These are phyloP conservation scores for Anolis sagrei DNA, from an alignment of 2,113 vertebrate genomes.

Conservation along the genomic window DNA sequence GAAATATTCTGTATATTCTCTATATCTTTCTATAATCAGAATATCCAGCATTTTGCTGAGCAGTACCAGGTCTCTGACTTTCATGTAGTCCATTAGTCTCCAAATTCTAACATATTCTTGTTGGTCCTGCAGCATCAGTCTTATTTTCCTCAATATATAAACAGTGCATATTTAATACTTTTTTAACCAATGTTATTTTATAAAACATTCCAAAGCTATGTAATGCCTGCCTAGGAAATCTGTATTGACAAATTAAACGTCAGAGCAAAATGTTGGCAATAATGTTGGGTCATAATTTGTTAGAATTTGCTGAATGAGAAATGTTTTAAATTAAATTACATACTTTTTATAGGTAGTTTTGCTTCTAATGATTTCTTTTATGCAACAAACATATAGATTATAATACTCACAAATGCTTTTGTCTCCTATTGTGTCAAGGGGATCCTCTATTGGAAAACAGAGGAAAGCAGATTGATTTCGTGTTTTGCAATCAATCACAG, in stretches of 20 bases:
- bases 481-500: slow-evolving; percentile 53
- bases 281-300: slow-evolving; percentile 20
- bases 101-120: neutral
- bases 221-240: neutral
- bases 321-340: slow-evolving; percentile 46
- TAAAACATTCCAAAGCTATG: neutral
- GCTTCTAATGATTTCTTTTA: slow-evolving; percentile 25
- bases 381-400: slow-evolving; percentile 31
- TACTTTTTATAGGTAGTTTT: slow-evolving; percentile 20
- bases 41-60: neutral
- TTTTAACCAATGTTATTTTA: neutral
- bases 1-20: too few relatives aligned
- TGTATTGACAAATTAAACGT: neutral
- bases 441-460: slow-evolving; percentile 34
- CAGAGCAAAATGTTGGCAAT: neutral
- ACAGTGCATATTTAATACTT: neutral
- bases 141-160: neutral
- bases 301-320: slow-evolving; percentile 39
- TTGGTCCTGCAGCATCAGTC: neutral
- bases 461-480: slow-evolving; percentile 58
- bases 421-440: neutral
- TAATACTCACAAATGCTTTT: slow-evolving; percentile 29
- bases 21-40: too few relatives aligned
- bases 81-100: neutral
- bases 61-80: neutral